Conservation (phyloP, 2,797 vertebrate genomes). For the Tenualosa ilisha region DNA sequence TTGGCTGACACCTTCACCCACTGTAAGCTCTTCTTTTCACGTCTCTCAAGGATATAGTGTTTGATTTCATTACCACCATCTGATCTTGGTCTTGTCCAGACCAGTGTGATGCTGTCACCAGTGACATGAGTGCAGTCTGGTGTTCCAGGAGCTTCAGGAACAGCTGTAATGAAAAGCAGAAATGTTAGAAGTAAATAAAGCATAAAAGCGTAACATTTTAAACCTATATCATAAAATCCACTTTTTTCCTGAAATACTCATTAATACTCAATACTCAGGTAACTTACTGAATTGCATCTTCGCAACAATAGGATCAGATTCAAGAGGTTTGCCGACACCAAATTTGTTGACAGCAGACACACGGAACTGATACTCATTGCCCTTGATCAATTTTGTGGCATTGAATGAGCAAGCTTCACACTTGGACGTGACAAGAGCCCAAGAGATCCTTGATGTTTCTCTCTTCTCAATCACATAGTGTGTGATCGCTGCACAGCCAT, state of each 20-base stretch:
- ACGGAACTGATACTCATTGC: constrained; percentile 99
- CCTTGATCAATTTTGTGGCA: constrained; percentile 90
- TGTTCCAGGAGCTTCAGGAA: constrained; percentile 92
- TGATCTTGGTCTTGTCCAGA: constrained; percentile 90
- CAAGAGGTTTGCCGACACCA: constrained; percentile 90
- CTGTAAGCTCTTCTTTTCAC: constrained; percentile 95
- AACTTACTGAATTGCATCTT: constrained; percentile 97
- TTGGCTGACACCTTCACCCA: constrained; percentile 98
- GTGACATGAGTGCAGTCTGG: constrained; percentile 93
- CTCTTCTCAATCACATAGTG: constrained; percentile 97
- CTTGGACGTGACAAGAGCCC: constrained; percentile 91
- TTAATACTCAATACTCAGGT: background rate
- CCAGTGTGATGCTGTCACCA: constrained; percentile 90
- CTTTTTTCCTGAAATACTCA: background rate
- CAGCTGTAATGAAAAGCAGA: constrained; percentile 71
- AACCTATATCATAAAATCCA: background rate
- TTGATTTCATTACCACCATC: constrained; percentile 97
- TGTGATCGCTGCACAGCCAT: constrained; percentile 89
- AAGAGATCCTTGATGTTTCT: constrained; percentile 94
- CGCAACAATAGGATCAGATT: constrained; percentile 89
- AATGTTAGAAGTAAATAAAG: constrained; percentile 13
- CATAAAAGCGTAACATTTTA: no score
- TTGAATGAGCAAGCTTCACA: constrained; percentile 93
- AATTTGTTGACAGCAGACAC: constrained; percentile 96
- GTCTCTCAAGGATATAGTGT: constrained; percentile 94